phyloP scores from a whole-genome alignment of 2,888 invertebrate genomes.

The Desoria tigrina region DNA sequence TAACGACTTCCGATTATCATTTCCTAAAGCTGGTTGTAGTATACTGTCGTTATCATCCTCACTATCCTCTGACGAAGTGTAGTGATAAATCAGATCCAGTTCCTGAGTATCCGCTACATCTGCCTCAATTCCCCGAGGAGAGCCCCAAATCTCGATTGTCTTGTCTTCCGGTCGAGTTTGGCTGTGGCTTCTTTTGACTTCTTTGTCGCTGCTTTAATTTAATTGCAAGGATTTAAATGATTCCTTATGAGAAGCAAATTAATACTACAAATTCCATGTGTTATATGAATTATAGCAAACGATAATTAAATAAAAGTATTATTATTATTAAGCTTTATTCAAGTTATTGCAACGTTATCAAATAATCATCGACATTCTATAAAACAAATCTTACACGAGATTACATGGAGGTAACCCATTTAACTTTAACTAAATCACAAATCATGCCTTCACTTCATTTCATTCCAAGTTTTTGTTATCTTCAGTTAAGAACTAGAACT shows the following conservation, averaged over 20 bases:
- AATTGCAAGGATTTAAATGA: not conserved
- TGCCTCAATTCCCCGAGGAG: not conserved
- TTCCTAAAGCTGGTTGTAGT: not conserved
- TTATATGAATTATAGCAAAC: too few relatives aligned
- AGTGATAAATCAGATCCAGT: constrained; percentile 42
- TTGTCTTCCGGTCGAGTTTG: not conserved
- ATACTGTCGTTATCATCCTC: constrained; percentile 28
- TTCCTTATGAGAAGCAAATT: too few relatives aligned
- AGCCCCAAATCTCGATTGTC: not conserved
- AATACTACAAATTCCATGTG: too few relatives aligned
- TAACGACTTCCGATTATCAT: not conserved
- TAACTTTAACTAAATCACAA: too few relatives aligned
- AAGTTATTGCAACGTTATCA: too few relatives aligned
- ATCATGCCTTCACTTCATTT: too few relatives aligned
- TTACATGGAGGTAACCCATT: too few relatives aligned
- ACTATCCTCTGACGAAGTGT: constrained; percentile 44
- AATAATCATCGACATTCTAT: too few relatives aligned
- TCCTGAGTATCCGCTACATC: constrained; percentile 33
- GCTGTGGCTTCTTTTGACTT: constrained; percentile 11
- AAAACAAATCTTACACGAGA: too few relatives aligned
- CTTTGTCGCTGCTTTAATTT: not conserved
- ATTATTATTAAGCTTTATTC: too few relatives aligned
- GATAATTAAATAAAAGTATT: not conserved
- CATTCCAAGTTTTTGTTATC: too few relatives aligned
- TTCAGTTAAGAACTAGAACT: too few relatives aligned